A percentile compares a stretch with the other conserved stretches of the same genome.
These are phyloP conservation scores for Bagarius yarrelli DNA, from an alignment of 2,113 vertebrate genomes.

Conservation along the genomic window DNA sequence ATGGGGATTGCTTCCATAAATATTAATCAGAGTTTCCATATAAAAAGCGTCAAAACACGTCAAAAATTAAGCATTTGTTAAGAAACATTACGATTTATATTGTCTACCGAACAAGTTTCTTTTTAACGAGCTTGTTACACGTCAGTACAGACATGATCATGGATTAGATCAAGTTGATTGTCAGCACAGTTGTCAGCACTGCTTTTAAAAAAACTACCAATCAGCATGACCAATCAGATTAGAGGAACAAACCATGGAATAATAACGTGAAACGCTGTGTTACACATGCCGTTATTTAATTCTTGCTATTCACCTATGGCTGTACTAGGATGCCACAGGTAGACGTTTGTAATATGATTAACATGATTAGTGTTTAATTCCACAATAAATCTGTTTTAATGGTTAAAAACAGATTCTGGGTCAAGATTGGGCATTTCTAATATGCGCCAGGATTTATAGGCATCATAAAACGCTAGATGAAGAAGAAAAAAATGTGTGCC, in stretches of 20 bases:
- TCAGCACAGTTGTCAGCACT: background rate
- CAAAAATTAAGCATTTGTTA: background rate
- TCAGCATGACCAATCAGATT: background rate
- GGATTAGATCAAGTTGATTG: background rate
- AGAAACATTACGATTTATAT: background rate
- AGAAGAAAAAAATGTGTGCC: too few species aligned
- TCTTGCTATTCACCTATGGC: too few species aligned
- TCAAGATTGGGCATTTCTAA: too few species aligned
- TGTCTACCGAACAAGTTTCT: background rate
- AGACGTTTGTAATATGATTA: too few species aligned
- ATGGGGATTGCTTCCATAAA: too few species aligned
- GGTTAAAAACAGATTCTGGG: too few species aligned
- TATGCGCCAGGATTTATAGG: too few species aligned
- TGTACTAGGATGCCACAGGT: too few species aligned
- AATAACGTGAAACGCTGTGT: background rate
- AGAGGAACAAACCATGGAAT: background rate
- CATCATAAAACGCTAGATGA: too few species aligned
- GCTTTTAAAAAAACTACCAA: background rate
- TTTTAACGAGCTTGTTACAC: background rate
- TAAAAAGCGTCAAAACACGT: background rate
- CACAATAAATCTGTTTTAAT: too few species aligned
- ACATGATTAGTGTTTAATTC: too few species aligned
- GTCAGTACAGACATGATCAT: background rate
- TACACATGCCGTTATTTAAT: too few species aligned
- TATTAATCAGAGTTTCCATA: background rate